Conservation (phyloP, 2,797 vertebrate genomes). For the Buphagus erythrorhynchus region DNA sequence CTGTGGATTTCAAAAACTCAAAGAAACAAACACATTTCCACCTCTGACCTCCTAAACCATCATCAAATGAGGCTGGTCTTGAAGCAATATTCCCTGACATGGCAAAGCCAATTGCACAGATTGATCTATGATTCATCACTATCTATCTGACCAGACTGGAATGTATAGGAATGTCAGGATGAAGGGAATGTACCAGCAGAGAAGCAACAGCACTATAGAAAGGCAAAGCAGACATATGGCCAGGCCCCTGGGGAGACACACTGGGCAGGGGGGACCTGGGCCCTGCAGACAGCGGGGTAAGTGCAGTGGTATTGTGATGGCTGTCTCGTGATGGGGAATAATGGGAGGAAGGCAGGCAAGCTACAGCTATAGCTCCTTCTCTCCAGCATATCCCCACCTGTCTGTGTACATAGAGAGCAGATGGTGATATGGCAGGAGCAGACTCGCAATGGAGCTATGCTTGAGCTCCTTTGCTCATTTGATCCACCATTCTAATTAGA, state of each 20-base stretch:
- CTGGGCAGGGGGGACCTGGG: background rate
- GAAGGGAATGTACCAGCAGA: background rate
- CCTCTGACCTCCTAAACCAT: background rate
- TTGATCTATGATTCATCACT: background rate
- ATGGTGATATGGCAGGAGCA: constrained; percentile 33
- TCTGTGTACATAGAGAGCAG: constrained; percentile 22
- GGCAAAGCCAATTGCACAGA: constrained; percentile 1
- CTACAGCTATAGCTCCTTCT: background rate
- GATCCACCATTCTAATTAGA: constrained; percentile 25
- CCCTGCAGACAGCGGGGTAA: background rate
- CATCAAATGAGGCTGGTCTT: background rate
- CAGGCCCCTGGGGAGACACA: background rate
- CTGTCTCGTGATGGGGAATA: background rate
- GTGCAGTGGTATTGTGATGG: background rate
- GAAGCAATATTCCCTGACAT: background rate
- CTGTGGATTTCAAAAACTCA: background rate
- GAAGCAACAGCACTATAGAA: background rate
- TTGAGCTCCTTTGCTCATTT: constrained; percentile 50
- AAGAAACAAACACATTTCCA: background rate
- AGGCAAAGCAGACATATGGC: background rate
- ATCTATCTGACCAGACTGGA: background rate
- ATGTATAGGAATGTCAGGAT: background rate
- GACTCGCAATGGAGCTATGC: background rate
- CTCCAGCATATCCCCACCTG: background rate
- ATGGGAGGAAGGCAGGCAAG: background rate